A percentile compares a stretch with the other conserved stretches of the same genome.
Evolutionary conservation across 2,797 vertebrate genomes (phyloP).

Genomic region (Pygocentrus nattereri): DNA sequence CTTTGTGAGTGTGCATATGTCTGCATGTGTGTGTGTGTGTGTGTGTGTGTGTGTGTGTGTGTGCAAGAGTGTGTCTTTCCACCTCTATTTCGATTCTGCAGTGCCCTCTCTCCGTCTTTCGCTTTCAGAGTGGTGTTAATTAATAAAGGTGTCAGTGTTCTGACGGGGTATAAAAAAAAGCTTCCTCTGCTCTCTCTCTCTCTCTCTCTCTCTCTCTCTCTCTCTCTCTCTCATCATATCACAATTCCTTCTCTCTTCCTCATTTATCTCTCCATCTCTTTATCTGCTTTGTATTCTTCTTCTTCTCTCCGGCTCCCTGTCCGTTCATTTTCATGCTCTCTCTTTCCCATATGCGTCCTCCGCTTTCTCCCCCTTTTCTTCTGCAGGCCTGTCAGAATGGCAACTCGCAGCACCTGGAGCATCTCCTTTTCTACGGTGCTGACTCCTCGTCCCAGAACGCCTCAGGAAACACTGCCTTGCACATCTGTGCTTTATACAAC

Average conservation of each 20-base stretch:
- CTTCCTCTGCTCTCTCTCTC: conserved; percentile 22
- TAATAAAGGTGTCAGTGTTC: conserved; percentile 60
- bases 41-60: conserved; percentile 29
- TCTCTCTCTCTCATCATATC: neutral
- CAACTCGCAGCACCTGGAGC: conserved; percentile 92
- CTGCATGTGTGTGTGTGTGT: conserved; percentile 3
- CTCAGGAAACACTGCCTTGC: conserved; percentile 94
- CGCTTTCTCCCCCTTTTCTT: conserved; percentile 4
- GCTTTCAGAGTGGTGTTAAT: conserved; percentile 65
- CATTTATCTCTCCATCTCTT: neutral
- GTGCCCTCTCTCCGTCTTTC: conserved; percentile 52
- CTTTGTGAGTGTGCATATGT: too few species aligned
- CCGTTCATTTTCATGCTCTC: neutral
- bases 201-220: neutral
- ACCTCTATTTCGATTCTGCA: conserved; percentile 40
- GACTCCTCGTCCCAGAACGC: conserved; percentile 92
- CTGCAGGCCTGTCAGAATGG: conserved; percentile 91
- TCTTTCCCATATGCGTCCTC: neutral
- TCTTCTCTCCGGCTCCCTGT: neutral
- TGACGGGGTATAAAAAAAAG: conserved; percentile 44
- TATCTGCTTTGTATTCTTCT: neutral
- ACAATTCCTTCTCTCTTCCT: neutral
- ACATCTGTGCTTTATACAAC: conserved; percentile 95
- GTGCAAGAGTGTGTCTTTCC: conserved; percentile 24
- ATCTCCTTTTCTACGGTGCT: conserved; percentile 92